These are phyloP conservation scores for Halictus quadricinctus DNA, from an alignment of 2,888 invertebrate genomes.

Conservation along the genomic window DNA sequence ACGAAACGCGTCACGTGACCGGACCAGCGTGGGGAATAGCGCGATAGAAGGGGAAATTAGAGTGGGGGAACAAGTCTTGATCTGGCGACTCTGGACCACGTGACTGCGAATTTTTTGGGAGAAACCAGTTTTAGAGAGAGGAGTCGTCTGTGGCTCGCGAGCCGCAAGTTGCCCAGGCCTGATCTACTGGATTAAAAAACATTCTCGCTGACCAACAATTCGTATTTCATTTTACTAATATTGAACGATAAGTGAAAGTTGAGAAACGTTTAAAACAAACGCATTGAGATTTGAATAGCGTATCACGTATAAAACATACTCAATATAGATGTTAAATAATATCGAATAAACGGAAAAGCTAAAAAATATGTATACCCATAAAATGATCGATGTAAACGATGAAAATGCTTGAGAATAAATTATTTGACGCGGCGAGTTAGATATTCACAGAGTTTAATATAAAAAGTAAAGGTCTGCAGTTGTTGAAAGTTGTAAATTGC, in stretches of 20 bases:
- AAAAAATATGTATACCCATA: conserved; percentile 3
- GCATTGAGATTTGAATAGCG: not conserved
- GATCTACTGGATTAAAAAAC: not conserved
- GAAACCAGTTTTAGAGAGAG: no score
- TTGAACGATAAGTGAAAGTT: not conserved
- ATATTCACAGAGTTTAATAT: not conserved
- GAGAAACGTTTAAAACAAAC: not conserved
- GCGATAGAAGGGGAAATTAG: no score
- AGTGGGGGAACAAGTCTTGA: no score
- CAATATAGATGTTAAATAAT: conserved; percentile 7
- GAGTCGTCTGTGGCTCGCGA: no score
- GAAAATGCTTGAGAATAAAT: not conserved
- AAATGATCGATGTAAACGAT: not conserved
- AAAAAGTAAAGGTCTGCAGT: not conserved
- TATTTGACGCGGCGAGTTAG: not conserved
- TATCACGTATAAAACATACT: not conserved
- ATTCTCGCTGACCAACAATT: conserved; percentile 19
- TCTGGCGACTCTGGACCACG: no score
- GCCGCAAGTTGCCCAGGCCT: not conserved
- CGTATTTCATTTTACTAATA: not conserved
- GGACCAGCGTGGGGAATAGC: no score
- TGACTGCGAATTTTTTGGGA: no score
- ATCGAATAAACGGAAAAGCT: not conserved
- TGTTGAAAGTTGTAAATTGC: not conserved
- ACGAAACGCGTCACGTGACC: no score